Base-by-base conservation (phyloP, 2,113 vertebrate species). In the Proteles cristata region DNA sequence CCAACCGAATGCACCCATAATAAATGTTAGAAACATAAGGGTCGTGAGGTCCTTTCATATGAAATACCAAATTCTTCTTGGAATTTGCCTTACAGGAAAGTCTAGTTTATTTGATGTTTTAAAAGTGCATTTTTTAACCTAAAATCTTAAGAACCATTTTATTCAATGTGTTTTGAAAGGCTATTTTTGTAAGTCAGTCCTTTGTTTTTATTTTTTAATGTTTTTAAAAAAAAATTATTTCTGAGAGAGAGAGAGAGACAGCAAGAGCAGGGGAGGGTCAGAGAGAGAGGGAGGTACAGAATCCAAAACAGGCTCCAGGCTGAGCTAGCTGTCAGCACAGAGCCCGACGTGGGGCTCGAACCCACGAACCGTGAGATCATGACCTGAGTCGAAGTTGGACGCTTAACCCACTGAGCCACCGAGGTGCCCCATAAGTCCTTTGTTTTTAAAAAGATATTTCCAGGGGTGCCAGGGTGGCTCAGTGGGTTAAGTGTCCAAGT, bases 21-120 rank as follows among this genome's bases (percentile, higher is more conserved):
- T 43, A 63, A 94, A 81, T 82, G 88, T 96, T 63, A 90, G 79
- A 91, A 76, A 87, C 58, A 45, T 39, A n/a, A 81, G 43, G 43
- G 79, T 92, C 85, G 0, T 26, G 14, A 65, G 45, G 58, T 35
- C 53, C 50, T 93, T 94, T 66, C 92, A 45, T 58, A 71, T 33
- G 65, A 94, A 82, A 58, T 81, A 58, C 77, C 65, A 86, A 87
- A 82, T 77, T 96, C 83, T 45, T 87, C 79, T 88, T 81, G 25
- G 66, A 82, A 92, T 77, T 94, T 4, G 1, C 10, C 31, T 88
- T 66, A 43, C 28, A 31, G 65, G 23, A 88, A 90, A 93, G 53
- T 35, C 26, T 43, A 39, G 12, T 81, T 94, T 21, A 14, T 80
- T 71, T 83, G 84, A 4, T 58, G 26, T 71, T 83, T 71, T 66